A percentile compares a stretch with the other conserved stretches of the same genome.
Evolutionary conservation across 1,140 invertebrate species (phyloP).

Genomic region (Sarcophaga bullata): DNA sequence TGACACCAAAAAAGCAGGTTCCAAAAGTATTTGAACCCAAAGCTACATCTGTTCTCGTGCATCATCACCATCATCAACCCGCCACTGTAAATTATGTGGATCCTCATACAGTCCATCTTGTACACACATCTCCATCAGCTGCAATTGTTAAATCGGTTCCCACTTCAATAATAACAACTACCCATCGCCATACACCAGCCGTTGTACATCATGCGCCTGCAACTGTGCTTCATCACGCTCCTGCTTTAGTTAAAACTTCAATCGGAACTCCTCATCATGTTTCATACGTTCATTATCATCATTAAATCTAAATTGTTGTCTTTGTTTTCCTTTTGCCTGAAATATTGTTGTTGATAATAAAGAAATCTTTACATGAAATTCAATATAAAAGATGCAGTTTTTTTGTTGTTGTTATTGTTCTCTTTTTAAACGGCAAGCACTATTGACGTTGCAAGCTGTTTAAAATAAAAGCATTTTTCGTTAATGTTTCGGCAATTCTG

Average conservation of each 20-base stretch:
- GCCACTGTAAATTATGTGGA: slow-evolving; percentile 35
- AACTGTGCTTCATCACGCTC: slow-evolving; percentile 30
- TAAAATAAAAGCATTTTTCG: too few species aligned
- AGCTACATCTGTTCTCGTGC: slow-evolving; percentile 49
- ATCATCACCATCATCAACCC: slow-evolving; percentile 51
- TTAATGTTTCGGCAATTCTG: too few species aligned
- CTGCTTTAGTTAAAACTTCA: neutral
- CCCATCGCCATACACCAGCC: slow-evolving; percentile 47
- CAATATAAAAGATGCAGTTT: too few species aligned
- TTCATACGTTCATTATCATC: slow-evolving; percentile 56
- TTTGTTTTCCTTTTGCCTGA: neutral
- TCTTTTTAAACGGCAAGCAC: neutral
- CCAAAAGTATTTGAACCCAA: slow-evolving; percentile 49
- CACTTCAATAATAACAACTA: slow-evolving; percentile 46
- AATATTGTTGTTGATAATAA: neutral
- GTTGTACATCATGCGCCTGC: slow-evolving; percentile 46
- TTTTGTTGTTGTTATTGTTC: neutral
- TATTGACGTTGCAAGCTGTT: too few species aligned
- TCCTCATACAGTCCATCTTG: slow-evolving; percentile 41
- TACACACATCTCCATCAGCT: slow-evolving; percentile 48
- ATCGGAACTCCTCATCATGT: slow-evolving; percentile 47
- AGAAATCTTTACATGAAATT: neutral
- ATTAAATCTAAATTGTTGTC: slow-evolving; percentile 2
- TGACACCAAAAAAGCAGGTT: slow-evolving; percentile 32
- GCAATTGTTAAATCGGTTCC: slow-evolving; percentile 31